Conservation (phyloP, 1,140 invertebrate genomes). For the Pogonognathellus flavescens region DNA sequence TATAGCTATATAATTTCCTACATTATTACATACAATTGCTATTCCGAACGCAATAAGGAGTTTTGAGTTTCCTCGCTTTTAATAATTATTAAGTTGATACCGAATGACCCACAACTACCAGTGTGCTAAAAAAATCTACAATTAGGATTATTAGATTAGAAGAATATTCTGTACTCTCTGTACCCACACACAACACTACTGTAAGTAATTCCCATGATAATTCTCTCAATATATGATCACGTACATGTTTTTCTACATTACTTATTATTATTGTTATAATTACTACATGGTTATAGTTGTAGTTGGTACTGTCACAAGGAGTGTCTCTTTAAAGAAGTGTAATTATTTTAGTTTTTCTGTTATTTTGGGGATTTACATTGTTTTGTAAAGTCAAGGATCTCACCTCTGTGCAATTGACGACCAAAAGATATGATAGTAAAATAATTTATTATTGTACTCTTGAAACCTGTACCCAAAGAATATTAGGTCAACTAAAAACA, state of each 20-base stretch:
- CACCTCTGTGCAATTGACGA: constrained; percentile 49
- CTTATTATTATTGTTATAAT: not conserved
- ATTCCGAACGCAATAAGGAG: not conserved
- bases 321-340: not conserved
- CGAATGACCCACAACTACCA: too few relatives aligned
- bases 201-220: not conserved
- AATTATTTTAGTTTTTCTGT: constrained; percentile 11
- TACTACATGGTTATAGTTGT: not conserved
- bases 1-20: not conserved
- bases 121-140: too few relatives aligned
- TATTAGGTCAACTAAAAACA: constrained; percentile 26
- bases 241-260: not conserved
- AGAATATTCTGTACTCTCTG: too few relatives aligned
- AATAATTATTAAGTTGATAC: not conserved
- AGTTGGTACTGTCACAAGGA: not conserved
- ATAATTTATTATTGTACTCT: constrained; percentile 24
- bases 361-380: constrained; percentile 37
- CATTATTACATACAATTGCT: not conserved
- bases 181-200: not conserved
- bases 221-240: not conserved
- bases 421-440: constrained; percentile 38
- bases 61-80: constrained; percentile 21
- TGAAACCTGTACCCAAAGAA: constrained; percentile 39
- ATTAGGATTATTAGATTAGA: too few relatives aligned
- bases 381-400: constrained; percentile 44